Evolutionary conservation across 2,797 vertebrate species (phyloP).

Genomic region (Leuciscus waleckii): DNA sequence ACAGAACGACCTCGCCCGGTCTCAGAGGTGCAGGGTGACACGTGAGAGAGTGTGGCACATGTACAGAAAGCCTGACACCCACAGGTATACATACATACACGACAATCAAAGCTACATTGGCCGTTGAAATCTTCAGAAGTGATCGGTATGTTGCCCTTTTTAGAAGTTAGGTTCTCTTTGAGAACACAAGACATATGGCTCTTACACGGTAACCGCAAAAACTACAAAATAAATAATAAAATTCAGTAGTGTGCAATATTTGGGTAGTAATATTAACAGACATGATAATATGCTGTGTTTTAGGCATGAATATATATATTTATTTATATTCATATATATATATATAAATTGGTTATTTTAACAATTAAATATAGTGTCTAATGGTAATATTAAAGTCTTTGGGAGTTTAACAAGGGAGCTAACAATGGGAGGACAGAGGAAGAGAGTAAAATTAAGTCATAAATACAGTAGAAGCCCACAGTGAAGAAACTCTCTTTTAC

Average conservation of each 20-base stretch:
- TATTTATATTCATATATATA: constrained; percentile 20
- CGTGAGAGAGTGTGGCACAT: constrained; percentile 14
- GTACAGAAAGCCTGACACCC: constrained; percentile 18
- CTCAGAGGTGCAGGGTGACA: constrained; percentile 47
- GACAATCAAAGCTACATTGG: constrained; percentile 27
- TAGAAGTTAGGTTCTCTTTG: constrained; percentile 22
- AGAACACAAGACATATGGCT: constrained; percentile 49
- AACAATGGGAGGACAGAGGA: constrained; percentile 32
- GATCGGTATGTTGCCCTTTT: constrained; percentile 46
- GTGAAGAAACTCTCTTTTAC: constrained; percentile 48
- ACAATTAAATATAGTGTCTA: constrained; percentile 20
- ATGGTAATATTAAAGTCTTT: constrained; percentile 47
- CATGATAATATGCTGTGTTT: not conserved
- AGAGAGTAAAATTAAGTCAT: constrained; percentile 21
- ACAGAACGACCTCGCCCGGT: constrained; percentile 42
- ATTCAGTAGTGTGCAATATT: constrained; percentile 36
- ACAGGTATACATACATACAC: constrained; percentile 13
- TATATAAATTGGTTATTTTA: constrained; percentile 5
- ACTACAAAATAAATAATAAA: not conserved
- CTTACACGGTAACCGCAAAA: constrained; percentile 24
- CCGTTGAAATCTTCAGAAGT: constrained; percentile 25
- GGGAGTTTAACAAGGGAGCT: constrained; percentile 46
- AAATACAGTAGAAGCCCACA: constrained; percentile 43
- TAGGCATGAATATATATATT: constrained; percentile 17
- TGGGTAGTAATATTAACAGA: constrained; percentile 27